Percentiles rank a stretch among this genome's conserved stretches.
Conservation (phyloP, 2,797 vertebrate species). For the Phoxinus dragarum region DNA sequence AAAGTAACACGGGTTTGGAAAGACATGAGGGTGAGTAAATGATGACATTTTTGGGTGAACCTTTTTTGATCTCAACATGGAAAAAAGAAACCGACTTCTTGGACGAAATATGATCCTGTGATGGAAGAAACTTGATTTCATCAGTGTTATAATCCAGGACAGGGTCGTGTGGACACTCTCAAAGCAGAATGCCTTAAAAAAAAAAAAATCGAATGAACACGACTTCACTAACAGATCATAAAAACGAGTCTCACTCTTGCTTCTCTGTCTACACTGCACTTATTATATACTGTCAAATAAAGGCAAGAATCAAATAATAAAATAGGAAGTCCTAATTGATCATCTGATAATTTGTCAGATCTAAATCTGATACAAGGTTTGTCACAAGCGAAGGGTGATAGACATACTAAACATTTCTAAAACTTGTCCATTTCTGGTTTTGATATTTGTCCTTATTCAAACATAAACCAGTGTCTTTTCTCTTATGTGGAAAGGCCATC, state of each 20-base stretch:
- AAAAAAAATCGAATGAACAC: neutral
- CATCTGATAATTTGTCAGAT: neutral
- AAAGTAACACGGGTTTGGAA: neutral
- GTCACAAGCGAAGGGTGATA: conserved; percentile 33
- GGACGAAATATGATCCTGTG: neutral
- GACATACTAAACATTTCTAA: neutral
- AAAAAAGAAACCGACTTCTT: neutral
- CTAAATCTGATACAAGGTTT: neutral
- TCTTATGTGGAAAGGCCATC: neutral
- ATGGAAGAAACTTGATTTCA: neutral
- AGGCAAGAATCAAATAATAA: neutral
- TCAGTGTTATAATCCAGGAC: neutral
- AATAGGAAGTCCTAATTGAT: neutral
- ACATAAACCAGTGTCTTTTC: neutral
- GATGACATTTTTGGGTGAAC: neutral
- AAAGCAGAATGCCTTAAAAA: neutral
- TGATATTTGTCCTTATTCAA: neutral
- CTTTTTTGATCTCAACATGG: neutral
- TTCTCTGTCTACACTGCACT: neutral
- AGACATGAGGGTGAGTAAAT: neutral
- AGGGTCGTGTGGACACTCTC: neutral
- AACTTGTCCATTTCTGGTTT: neutral
- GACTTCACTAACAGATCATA: neutral
- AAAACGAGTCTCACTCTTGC: neutral
- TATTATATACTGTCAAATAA: neutral